phyloP scores from a whole-genome alignment of 2,888 invertebrate species.

The Augochlorella aurata region DNA sequence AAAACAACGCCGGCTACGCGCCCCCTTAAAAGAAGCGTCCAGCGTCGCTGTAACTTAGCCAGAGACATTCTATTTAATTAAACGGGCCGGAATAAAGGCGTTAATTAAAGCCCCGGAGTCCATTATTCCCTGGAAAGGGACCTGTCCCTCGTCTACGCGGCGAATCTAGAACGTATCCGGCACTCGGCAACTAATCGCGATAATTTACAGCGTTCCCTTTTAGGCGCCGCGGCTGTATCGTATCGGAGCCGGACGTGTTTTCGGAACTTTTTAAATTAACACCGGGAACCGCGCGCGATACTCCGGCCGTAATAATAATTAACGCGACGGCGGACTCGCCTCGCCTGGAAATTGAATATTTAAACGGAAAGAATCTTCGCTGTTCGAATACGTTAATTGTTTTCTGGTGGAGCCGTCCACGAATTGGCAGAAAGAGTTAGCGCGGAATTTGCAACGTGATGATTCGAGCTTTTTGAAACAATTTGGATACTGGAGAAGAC shows the following conservation, averaged over 20 bases:
- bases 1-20: conserved; percentile 23
- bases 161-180: conserved; percentile 32
- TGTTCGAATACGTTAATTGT: background rate
- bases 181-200: conserved; percentile 9
- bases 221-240: background rate
- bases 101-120: conserved; percentile 44
- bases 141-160: background rate
- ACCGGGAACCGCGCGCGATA: background rate
- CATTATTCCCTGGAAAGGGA: conserved; percentile 37
- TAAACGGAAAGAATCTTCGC: background rate
- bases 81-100: conserved; percentile 49
- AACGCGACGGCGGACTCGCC: background rate
- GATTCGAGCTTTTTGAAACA: too few relatives aligned
- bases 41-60: conserved; percentile 24
- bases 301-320: conserved; percentile 4
- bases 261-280: conserved; percentile 8
- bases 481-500: too few relatives aligned
- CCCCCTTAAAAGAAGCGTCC: conserved; percentile 23
- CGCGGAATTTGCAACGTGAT: too few relatives aligned
- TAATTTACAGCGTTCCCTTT: conserved; percentile 16
- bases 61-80: conserved; percentile 51
- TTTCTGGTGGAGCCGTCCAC: background rate
- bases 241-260: background rate
- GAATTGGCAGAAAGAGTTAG: too few relatives aligned
- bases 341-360: background rate